phyloP scores from a whole-genome alignment of 2,797 vertebrate species.

The Setipinna tenuifilis region DNA sequence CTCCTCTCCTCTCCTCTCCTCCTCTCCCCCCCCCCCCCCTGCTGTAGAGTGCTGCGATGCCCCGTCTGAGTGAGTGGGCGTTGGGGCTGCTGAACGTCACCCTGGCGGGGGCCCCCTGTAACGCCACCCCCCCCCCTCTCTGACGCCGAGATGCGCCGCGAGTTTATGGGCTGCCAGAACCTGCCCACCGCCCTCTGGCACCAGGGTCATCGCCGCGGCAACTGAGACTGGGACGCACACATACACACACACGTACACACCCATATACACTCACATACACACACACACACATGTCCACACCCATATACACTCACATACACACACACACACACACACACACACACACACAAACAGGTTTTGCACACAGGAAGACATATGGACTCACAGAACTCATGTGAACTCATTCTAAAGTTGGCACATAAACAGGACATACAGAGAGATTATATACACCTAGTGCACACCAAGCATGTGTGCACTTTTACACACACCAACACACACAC shows the following conservation, averaged over 20 bases:
- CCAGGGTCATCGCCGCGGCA: constrained; percentile 61
- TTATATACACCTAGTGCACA: not conserved
- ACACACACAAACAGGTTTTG: not conserved
- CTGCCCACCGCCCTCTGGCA: constrained; percentile 81
- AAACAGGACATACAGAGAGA: not conserved
- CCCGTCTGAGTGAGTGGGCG: constrained; percentile 61
- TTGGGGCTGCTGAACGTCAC: constrained; percentile 76
- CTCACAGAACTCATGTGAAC: not conserved
- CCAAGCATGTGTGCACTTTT: not conserved
- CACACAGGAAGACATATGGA: not conserved
- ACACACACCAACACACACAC: not conserved
- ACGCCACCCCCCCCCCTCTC: constrained; percentile 76
- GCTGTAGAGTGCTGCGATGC: constrained; percentile 58
- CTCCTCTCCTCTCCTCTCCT: not conserved
- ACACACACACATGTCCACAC: constrained; percentile 12
- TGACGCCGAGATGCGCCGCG: constrained; percentile 72
- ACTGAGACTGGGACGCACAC: constrained; percentile 41
- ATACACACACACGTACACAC: not conserved
- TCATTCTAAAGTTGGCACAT: not conserved
- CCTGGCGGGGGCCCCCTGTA: constrained; percentile 78
- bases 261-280: constrained; percentile 27
- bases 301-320: not conserved
- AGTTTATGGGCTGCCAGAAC: constrained; percentile 84
- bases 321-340: no score
- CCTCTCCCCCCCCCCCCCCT: not conserved